Evolutionary conservation across 2,113 vertebrate genomes (phyloP).

Genomic region (Chloropsis cyanopogon): DNA sequence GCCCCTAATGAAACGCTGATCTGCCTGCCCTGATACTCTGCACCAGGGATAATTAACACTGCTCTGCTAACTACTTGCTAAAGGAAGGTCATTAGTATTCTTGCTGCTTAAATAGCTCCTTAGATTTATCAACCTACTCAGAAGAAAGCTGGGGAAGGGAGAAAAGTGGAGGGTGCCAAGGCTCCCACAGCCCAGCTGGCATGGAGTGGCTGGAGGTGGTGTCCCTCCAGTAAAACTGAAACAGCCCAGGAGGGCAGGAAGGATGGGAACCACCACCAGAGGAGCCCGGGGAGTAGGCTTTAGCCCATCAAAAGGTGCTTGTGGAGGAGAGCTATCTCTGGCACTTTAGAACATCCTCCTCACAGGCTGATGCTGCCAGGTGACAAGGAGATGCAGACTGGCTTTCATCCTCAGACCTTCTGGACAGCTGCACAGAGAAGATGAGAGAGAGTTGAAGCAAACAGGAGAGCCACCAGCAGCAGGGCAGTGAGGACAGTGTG

Average conservation of each 20-base stretch:
- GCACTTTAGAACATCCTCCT: not conserved
- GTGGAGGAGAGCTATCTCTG: not conserved
- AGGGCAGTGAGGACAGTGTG: not conserved
- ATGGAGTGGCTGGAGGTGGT: not conserved
- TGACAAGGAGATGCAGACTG: not conserved
- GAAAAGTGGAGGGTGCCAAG: not conserved
- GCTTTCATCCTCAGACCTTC: not conserved
- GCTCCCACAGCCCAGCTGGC: not conserved
- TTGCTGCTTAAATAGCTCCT: constrained; percentile 30
- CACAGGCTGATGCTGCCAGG: not conserved
- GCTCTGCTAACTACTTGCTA: constrained; percentile 14
- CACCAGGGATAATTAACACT: constrained; percentile 17
- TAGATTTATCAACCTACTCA: not conserved
- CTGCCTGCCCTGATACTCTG: not conserved
- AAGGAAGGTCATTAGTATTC: constrained; percentile 34
- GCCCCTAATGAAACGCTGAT: constrained; percentile 7
- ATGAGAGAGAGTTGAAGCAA: not conserved
- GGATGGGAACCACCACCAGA: not conserved
- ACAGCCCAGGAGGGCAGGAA: not conserved
- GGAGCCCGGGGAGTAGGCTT: not conserved
- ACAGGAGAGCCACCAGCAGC: not conserved
- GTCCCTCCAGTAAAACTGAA: not conserved
- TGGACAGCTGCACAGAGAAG: not conserved
- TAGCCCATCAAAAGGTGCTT: not conserved
- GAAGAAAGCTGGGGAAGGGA: not conserved